A percentile compares a stretch with the other conserved stretches of the same genome.
Evolutionary conservation across 1,140 invertebrate species (phyloP).

Genomic region (Ceratitis capitata): DNA sequence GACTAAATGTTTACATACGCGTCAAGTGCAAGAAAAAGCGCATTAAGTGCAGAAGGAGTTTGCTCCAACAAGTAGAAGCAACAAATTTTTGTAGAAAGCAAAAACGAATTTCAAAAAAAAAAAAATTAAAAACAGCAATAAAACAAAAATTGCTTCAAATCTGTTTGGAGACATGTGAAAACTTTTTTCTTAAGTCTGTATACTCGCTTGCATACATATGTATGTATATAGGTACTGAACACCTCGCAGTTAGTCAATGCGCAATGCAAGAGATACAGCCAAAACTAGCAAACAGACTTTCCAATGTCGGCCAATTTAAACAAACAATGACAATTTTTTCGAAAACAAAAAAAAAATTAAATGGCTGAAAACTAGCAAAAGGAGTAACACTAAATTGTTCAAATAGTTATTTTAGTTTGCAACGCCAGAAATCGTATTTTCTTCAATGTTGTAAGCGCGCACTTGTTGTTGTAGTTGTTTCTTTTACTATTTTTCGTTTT

Average conservation of each 20-base stretch:
- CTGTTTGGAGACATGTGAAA: not conserved
- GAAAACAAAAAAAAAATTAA: not conserved
- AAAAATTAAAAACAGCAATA: not conserved
- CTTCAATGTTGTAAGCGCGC: not conserved
- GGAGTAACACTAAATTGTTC: not conserved
- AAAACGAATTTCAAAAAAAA: no score
- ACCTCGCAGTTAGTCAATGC: no score
- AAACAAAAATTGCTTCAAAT: not conserved
- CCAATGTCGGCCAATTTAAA: constrained; percentile 1
- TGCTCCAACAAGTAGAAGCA: not conserved
- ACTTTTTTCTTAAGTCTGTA: not conserved
- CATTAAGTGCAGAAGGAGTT: not conserved
- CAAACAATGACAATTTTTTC: not conserved
- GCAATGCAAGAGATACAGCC: not conserved
- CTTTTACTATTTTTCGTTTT: no score
- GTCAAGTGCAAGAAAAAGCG: not conserved
- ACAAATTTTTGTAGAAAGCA: not conserved
- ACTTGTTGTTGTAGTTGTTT: not conserved
- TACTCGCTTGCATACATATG: not conserved
- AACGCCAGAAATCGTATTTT: not conserved
- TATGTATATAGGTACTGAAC: not conserved
- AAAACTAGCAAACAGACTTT: not conserved
- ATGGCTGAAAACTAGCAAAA: not conserved
- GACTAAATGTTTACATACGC: constrained; percentile 6
- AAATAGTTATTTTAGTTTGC: not conserved